A percentile compares a stretch with the other conserved stretches of the same genome.
phyloP scores from a whole-genome alignment of 1,140 invertebrate species.

The Caligus rogercresseyi region DNA sequence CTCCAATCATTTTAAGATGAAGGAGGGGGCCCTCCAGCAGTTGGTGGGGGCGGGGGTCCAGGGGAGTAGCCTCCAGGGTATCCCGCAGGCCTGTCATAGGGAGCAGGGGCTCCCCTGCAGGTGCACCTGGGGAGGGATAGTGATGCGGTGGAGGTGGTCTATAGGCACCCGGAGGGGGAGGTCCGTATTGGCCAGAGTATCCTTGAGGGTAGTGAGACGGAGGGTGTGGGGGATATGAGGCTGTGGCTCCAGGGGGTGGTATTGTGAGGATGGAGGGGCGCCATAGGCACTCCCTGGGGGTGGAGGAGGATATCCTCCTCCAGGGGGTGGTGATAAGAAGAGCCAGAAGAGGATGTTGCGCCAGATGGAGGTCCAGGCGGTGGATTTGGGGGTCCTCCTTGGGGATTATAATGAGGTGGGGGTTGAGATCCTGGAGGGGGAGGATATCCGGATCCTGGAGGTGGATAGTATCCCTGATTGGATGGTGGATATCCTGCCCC shows the following conservation, averaged over 20 bases:
- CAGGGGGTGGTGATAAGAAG: too few species aligned
- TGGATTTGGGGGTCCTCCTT: neutral
- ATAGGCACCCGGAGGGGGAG: conserved; percentile 20
- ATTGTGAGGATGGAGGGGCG: conserved; percentile 22
- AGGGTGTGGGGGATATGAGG: conserved; percentile 21
- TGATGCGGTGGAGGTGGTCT: conserved; percentile 25
- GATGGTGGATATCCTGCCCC: neutral
- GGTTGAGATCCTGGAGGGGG: conserved; percentile 29
- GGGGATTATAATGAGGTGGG: conserved; percentile 25
- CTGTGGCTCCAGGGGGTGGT: too few species aligned
- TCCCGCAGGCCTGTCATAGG: conserved; percentile 21
- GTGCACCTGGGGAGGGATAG: conserved; percentile 30
- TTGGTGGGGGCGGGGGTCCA: conserved; percentile 21
- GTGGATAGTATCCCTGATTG: neutral
- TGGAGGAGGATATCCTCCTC: neutral
- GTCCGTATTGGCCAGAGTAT: conserved; percentile 23
- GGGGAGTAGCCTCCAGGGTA: conserved; percentile 22
- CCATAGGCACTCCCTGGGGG: neutral
- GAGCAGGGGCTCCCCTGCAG: conserved; percentile 20
- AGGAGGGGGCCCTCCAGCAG: conserved; percentile 21
- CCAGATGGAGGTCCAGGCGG: neutral
- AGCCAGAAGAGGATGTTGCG: too few species aligned
- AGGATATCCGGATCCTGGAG: conserved; percentile 24
- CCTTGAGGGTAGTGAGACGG: conserved; percentile 23
- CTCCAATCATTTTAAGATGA: too few species aligned